A percentile compares a stretch with the other conserved stretches of the same genome.
Evolutionary conservation across 2,888 invertebrate species (phyloP).

Genomic region (Coremacera marginata): DNA sequence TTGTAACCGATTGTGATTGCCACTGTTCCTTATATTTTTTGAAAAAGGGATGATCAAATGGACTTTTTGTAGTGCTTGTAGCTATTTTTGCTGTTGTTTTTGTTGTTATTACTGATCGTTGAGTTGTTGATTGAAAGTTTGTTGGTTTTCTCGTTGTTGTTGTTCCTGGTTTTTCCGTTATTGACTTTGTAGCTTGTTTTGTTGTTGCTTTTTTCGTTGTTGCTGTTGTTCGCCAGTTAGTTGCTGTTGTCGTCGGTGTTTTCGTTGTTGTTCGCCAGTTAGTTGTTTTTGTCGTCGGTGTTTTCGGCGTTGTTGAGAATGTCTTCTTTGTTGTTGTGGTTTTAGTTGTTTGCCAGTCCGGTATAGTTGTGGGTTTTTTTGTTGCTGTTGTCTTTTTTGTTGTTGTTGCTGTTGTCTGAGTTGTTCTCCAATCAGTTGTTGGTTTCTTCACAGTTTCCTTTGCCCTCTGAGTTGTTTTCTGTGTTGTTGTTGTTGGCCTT

Average conservation of each 20-base stretch:
- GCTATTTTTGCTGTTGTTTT: background rate
- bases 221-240: conserved; percentile 44
- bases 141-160: conserved; percentile 23
- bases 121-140: conserved; percentile 3
- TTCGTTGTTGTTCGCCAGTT: conserved; percentile 13
- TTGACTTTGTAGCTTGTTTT: conserved; percentile 16
- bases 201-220: conserved; percentile 8
- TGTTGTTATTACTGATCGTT: background rate
- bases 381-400: conserved; percentile 44
- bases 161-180: conserved; percentile 4
- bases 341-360: conserved; percentile 7
- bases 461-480: conserved; percentile 38
- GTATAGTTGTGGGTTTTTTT: conserved; percentile 40
- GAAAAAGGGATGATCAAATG: conserved; percentile 49
- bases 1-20: conserved; percentile 5
- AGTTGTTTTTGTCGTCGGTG: background rate
- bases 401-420: conserved; percentile 39
- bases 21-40: conserved; percentile 42
- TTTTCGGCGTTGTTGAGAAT: conserved; percentile 2
- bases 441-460: conserved; percentile 42
- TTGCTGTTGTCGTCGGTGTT: conserved; percentile 46
- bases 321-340: conserved; percentile 21
- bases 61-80: conserved; percentile 36
- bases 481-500: background rate
- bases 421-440: background rate